Conservation (phyloP, 1,140 invertebrate genomes). For the Acromyrmex charruanus region DNA sequence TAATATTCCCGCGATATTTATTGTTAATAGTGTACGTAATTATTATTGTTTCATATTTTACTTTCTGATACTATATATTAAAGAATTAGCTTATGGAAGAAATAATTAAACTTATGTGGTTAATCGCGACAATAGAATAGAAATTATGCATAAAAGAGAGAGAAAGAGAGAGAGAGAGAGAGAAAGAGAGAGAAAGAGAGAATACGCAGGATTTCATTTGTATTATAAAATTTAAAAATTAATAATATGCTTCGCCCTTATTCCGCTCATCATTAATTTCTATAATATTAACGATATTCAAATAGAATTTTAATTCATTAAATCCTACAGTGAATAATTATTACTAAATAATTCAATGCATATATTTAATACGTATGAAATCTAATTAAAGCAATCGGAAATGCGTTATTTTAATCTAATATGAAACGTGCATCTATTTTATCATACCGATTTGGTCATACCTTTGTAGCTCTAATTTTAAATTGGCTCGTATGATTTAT, state of each 20-base stretch:
- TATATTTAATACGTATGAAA: not conserved
- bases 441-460: not conserved
- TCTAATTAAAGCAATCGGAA: constrained; percentile 24
- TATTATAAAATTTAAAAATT: not conserved
- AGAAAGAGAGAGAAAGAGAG: no score
- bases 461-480: not conserved
- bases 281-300: not conserved
- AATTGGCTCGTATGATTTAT: not conserved
- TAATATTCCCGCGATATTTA: not conserved
- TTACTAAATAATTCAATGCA: not conserved
- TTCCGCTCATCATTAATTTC: not conserved
- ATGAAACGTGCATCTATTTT: not conserved
- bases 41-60: constrained; percentile 8
- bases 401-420: not conserved
- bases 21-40: not conserved
- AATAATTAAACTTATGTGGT: constrained; percentile 6
- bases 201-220: not conserved
- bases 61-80: not conserved
- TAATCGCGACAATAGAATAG: not conserved
- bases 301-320: constrained; percentile 6
- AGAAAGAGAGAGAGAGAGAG: no score
- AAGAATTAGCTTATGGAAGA: not conserved
- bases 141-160: constrained; percentile 5
- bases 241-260: not conserved
- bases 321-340: not conserved